Evolutionary conservation across 2,888 invertebrate genomes (phyloP).

Genomic region (Amphimallon solstitiale): DNA sequence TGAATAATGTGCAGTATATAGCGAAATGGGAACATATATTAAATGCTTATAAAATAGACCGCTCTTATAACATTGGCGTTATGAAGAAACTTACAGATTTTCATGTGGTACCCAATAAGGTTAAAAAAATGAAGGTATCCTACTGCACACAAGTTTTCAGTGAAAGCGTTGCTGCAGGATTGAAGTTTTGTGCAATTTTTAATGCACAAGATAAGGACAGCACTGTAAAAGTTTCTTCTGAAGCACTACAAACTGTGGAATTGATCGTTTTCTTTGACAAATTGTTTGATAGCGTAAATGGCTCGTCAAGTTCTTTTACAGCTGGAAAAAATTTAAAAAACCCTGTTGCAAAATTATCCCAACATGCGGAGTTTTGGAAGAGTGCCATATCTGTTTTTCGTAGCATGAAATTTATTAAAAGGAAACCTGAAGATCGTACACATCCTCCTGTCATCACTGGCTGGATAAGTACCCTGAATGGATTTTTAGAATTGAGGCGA

Average conservation of each 20-base stretch:
- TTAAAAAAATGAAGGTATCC: conserved; percentile 46
- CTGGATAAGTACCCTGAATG: neutral
- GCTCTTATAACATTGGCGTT: conserved; percentile 35
- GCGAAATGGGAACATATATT: conserved; percentile 44
- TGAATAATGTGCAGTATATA: conserved; percentile 1
- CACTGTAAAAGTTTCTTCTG: neutral
- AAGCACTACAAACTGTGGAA: neutral
- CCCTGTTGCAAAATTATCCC: neutral
- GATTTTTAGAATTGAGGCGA: neutral
- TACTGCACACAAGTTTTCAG: conserved; percentile 45
- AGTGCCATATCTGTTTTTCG: neutral
- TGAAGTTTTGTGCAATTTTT: conserved; percentile 33
- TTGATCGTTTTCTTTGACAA: neutral
- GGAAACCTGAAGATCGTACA: neutral
- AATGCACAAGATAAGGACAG: neutral
- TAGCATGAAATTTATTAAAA: neutral
- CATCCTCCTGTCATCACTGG: neutral
- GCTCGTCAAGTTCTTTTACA: neutral
- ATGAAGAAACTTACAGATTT: conserved; percentile 40
- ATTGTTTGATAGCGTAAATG: neutral
- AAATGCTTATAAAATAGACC: conserved; percentile 40
- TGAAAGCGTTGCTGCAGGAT: conserved; percentile 41
- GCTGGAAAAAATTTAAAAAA: neutral
- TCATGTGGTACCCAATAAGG: conserved; percentile 39
- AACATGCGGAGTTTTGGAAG: neutral